Percentiles rank a stretch among this genome's conserved stretches.
Conservation (phyloP, 2,797 vertebrate genomes). For the Danio kyathit region DNA sequence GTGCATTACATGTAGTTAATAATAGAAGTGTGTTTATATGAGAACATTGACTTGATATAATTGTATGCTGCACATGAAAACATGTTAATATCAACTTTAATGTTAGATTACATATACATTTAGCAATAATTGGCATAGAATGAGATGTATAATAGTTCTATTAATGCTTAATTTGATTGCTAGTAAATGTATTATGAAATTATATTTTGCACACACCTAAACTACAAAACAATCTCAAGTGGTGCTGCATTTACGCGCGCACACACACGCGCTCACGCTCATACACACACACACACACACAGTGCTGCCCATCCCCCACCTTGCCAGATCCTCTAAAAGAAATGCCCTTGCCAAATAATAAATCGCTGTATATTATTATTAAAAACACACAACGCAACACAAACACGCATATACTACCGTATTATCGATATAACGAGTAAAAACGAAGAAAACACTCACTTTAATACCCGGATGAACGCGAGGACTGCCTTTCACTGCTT, state of each 20-base stretch:
- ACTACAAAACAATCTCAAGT: constrained; percentile 41
- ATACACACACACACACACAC: constrained; percentile 35
- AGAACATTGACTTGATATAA: neutral
- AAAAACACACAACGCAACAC: constrained; percentile 15
- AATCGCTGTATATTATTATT: constrained; percentile 36
- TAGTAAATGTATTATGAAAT: neutral
- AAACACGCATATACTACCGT: neutral
- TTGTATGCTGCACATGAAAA: neutral
- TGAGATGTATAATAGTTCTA: neutral
- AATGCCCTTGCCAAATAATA: constrained; percentile 43
- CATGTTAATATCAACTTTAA: neutral
- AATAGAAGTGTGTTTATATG: neutral
- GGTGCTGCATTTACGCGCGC: constrained; percentile 52
- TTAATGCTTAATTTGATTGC: neutral
- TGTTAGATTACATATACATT: neutral
- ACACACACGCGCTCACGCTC: constrained; percentile 50
- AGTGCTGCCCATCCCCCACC: constrained; percentile 83
- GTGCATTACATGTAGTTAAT: neutral
- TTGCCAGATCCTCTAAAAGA: constrained; percentile 69
- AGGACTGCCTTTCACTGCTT: constrained; percentile 78
- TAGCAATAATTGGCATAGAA: neutral
- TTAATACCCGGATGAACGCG: constrained; percentile 76
- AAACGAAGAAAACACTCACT: constrained; percentile 77
- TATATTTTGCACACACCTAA: constrained; percentile 1
- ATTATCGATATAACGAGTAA: constrained; percentile 14